Evolutionary conservation across 2,888 invertebrate species (phyloP).

Genomic region (Dinocampus coccinellae): DNA sequence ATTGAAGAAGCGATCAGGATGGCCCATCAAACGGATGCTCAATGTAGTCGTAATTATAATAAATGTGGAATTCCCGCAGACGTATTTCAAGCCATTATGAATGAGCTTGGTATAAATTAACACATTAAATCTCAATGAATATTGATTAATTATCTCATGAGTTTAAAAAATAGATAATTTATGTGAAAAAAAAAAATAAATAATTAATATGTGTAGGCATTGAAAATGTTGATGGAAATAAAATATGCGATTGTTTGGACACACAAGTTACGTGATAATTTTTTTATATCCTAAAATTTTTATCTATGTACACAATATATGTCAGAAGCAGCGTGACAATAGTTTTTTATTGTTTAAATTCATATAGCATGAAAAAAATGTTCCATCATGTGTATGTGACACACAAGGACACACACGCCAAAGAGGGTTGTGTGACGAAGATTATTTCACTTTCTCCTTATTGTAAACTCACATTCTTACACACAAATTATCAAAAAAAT

Average conservation of each 20-base stretch:
- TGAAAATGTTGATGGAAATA: slow-evolving; percentile 2
- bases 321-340: slow-evolving; percentile 38
- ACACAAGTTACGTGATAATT: slow-evolving; percentile 3
- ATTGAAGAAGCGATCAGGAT: slow-evolving; percentile 71
- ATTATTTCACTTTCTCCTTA: slow-evolving; percentile 41
- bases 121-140: not conserved
- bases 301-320: not conserved
- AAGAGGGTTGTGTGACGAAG: slow-evolving; percentile 32
- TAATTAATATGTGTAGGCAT: not conserved
- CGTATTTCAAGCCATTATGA: slow-evolving; percentile 52
- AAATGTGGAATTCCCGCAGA: slow-evolving; percentile 64
- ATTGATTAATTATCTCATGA: not conserved
- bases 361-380: slow-evolving; percentile 41
- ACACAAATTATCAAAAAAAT: slow-evolving; percentile 22
- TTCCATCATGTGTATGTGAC: slow-evolving; percentile 17
- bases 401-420: slow-evolving; percentile 21
- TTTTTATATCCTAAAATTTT: not conserved
- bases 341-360: slow-evolving; percentile 41
- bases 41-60: slow-evolving; percentile 68
- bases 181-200: not conserved
- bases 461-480: not conserved
- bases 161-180: not conserved
- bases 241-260: slow-evolving; percentile 18
- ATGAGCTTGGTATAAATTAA: slow-evolving; percentile 45
- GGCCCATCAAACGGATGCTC: slow-evolving; percentile 65